Evolutionary conservation across 2,113 vertebrate genomes (phyloP), one percentile per base, ranked within the genome.

Genomic region (Monarcha castaneiventris): DNA sequence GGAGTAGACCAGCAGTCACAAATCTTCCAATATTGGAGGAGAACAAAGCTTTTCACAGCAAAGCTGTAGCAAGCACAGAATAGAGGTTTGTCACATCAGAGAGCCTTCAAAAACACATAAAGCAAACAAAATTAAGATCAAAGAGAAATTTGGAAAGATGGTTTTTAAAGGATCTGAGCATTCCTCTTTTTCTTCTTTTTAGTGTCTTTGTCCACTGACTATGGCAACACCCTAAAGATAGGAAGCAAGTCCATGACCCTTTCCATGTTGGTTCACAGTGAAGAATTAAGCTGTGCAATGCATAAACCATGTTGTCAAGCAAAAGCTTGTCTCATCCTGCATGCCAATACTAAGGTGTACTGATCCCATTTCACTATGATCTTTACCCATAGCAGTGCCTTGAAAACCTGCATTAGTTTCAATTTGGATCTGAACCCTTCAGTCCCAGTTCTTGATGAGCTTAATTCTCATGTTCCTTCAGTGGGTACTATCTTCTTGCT

Each of bases 61-160:
- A 63, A 93, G 56, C 35, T 71, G 10, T 73, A 56, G 78, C 30
- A 93, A 73, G 72, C 71, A 77, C 48, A 76, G 59, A 67, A 59
- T 25, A 80, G 17, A 25, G 5, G 27, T 59, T 83, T 91, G 55
- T 94, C 75, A 85, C 63, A 74, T 68, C 63, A 67, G 72, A 94
- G 51, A 67, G 17, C 22, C 61, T 88, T 93, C 48, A 63, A 83
- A 94, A 93, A n/a, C 18, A 16, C 43, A 56, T 10, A 90, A 90
- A 74, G 46, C 49, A 90, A 94, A 77, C 37, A 92, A 67, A 94
- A 61, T 78, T 37, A 73, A 55, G 67, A 93, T 93, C 71, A 93
- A 93, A 90, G 67, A 43, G 29, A 85, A 80, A 69, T 49, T 29
- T 68, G 66, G 32, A 62, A 75, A 39, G 63, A 54, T 43, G 10